Evolutionary conservation across 2,888 invertebrate genomes (phyloP), one percentile per base, ranked within the genome.

Genomic region (Theodoxus fluviatilis): DNA sequence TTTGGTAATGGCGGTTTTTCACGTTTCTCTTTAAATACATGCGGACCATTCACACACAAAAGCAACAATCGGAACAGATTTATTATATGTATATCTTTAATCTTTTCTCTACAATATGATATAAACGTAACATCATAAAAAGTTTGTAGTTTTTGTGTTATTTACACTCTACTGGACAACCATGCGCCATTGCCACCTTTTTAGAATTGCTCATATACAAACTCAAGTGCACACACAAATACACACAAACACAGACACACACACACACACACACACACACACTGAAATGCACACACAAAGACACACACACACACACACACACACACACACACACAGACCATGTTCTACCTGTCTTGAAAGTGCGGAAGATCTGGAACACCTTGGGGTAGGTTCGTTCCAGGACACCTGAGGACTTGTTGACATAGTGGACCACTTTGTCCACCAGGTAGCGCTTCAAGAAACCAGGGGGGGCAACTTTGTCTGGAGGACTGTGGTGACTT

Each of bases 311-410:
- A 43, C 43, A 43, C 43, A 43, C 43, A 43, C 43, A 43, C 43
- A 43, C 43, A 64, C 15, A 55, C 9, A 40, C 22, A 47, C 31
- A 47, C 22, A 22, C 15, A 47, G 25, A 7, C 40, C 47, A 43
- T 2, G 7, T 57, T 38, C 35, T 59, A 74, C 76, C 76, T 69
- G 75, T 68, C 64, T 70, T 74, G 31, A 75, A 73, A 12, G 75
- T 76, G 52, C 71, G 70, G 70, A 75, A 76, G 15, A 75, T 70
- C 35, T 74, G 73, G 61, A 74, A 76, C 6, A 69, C 74, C 47
- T 68, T 76, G 15, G 76, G 76, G n/a, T 73, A 69, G 35, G 71
- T 66, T 43, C 72, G 71, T 55, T 75, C 75, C 7, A 75, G 43
- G 38, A 55, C 65, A 18, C 40, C 71, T 25, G 72, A 47, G 3